phyloP scores from a whole-genome alignment of 1,140 invertebrate genomes.

The Drosophila simulans region DNA sequence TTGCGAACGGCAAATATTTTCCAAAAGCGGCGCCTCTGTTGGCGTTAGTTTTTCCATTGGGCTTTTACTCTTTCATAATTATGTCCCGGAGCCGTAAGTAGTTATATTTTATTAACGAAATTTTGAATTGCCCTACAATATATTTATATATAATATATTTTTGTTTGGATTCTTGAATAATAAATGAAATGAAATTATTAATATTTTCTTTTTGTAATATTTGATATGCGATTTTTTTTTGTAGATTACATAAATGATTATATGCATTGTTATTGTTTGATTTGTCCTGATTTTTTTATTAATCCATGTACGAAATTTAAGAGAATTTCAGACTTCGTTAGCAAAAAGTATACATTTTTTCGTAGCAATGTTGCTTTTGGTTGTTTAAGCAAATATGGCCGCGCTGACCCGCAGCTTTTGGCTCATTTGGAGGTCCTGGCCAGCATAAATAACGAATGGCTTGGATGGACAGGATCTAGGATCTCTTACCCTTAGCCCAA shows the following conservation, averaged over 20 bases:
- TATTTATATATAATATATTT: no score
- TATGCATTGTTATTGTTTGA: neutral
- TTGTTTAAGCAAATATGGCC: conserved; percentile 61
- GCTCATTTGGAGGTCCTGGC: conserved; percentile 58
- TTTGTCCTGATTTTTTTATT: neutral
- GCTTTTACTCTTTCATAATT: neutral
- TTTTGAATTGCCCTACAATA: no score
- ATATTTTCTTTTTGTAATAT: no score
- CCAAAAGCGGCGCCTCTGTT: conserved; percentile 2
- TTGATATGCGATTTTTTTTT: no score
- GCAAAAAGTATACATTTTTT: neutral
- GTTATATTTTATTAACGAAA: neutral
- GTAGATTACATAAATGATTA: no score
- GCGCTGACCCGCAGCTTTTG: conserved; percentile 63
- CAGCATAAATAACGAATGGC: conserved; percentile 55
- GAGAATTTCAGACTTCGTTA: neutral
- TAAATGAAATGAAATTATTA: no score
- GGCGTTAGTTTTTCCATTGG: neutral
- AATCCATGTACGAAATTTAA: neutral
- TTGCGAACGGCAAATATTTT: neutral
- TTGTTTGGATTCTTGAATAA: no score
- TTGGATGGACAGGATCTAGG: conserved; percentile 24
- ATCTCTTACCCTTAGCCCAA: neutral
- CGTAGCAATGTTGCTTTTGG: conserved; percentile 8
- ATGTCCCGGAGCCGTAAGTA: neutral